phyloP scores from a whole-genome alignment of 2,888 invertebrate genomes.

The Ormyrus rosae region DNA sequence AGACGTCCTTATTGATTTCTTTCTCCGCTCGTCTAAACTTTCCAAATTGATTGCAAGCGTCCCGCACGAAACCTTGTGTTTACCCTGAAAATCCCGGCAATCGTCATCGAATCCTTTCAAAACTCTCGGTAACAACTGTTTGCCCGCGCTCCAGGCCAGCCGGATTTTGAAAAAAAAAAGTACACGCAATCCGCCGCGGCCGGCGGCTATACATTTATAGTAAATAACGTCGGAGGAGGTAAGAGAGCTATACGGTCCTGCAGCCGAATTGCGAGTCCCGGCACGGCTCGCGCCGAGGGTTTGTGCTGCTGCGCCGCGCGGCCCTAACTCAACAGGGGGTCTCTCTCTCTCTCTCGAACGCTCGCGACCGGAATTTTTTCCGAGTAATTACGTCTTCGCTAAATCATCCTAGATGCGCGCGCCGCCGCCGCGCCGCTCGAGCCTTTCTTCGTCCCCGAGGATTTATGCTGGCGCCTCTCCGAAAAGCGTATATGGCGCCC shows the following conservation, averaged over 20 bases:
- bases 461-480: slow-evolving; percentile 57
- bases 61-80: too few species aligned
- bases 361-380: slow-evolving; percentile 68
- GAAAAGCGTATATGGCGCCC: slow-evolving; percentile 15
- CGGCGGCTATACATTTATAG: slow-evolving; percentile 8
- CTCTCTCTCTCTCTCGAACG: neutral
- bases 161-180: too few species aligned
- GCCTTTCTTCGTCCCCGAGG: slow-evolving; percentile 45
- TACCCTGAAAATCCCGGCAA: too few species aligned
- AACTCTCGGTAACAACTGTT: too few species aligned
- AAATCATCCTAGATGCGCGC: slow-evolving; percentile 66
- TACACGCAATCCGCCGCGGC: too few species aligned
- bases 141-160: too few species aligned
- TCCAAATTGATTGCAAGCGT: too few species aligned
- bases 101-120: too few species aligned
- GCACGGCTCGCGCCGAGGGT: slow-evolving; percentile 63
- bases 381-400: slow-evolving; percentile 70
- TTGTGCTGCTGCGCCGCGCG: slow-evolving; percentile 56
- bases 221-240: slow-evolving; percentile 20
- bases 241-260: neutral
- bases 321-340: slow-evolving; percentile 67
- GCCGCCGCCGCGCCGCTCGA: neutral
- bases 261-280: slow-evolving; percentile 64
- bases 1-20: too few species aligned
- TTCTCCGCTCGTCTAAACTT: too few species aligned